Base-by-base conservation (phyloP, 1,140 invertebrate species). In the Tetragnatha versicolor region DNA sequence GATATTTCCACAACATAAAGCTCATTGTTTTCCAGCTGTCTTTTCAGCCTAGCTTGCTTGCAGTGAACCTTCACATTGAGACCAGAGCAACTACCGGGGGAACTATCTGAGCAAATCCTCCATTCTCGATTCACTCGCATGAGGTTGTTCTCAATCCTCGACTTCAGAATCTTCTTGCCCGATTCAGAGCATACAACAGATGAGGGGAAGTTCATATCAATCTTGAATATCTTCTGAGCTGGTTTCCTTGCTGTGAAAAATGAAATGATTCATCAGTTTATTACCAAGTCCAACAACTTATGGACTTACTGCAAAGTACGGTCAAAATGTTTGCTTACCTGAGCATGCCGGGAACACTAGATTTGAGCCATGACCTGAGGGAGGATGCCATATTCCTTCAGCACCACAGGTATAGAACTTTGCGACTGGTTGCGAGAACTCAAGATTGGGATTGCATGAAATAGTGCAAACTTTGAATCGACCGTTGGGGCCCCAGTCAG, bases 341-440 rank as follows among this genome's bases (percentile, higher is more conserved):
- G 94, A 94, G 85, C 95, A 97, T 82, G 94, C 93, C 42, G 95
- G 95, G 85, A 96, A 97, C 2, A 95, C 87, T 77, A 96, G 85
- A 14, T 93, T 93, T 80, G 93, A 87, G 33, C 87, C 89, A 10
- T 94, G 93, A 83, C 94, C 90, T 27, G 86, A 88, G 2, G 93
- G 95, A 27, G 96, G 96, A 81, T 94, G 88, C 96, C 96, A 98
- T 85, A 96, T 96, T 42, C 96, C 96, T 90, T 98, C 96, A 69
- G 94, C 94, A 17, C 95, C 96, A 85, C 96, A 98, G 6, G 95
- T 96, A 84, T 97, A 98, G 87, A 98, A 98, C 81, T 94, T 93
- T 0, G 96, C 94, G 37, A 97, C 93, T 55, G 90, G 89, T 85
- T 96, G 93, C 1, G 95, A 95, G 87, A 98, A 98, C 81, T 93